Evolutionary conservation across 2,797 vertebrate genomes (phyloP), one percentile per base, ranked within the genome.

Genomic region (Cheracebus regulus): DNA sequence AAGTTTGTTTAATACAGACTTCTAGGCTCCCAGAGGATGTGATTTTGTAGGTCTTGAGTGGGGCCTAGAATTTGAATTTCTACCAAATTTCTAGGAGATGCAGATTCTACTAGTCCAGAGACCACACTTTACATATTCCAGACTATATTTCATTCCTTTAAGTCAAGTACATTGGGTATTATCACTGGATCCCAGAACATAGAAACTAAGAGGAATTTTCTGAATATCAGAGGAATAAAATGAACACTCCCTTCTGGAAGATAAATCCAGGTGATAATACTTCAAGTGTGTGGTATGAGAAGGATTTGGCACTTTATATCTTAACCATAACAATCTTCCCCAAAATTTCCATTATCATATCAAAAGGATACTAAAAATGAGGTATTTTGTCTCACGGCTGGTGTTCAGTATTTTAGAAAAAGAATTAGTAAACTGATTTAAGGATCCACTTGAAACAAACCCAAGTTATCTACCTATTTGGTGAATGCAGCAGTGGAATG

Each of bases 321-420:
- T 39, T 46, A 96, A 75, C 17, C 8, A 48, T 30, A 85, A 85
- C 3, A 91, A 14, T 41, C 70, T 50, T 57, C 70, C 78, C 70
- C 13, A 61, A 57, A 88, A 61, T n/a, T 39, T 28, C 14, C 44
- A 52, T 70, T 75, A 11, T 50, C 39, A 30, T 8, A 70, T 55
- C 70, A 75, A 92, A 90, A 91, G 1, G 19, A 90, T 19, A 90
- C 13, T 55, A 90, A 64, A 19, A 84, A 91, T 44, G 17, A 88
- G 17, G 72, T 24, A 94, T 57, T 92, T 75, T 96, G 61, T 55
- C 92, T 89, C n/a, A 81, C 6, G 44, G 57, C 48, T 95, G n/a
- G n/a, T 36, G 48, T 93, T 85, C 6, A 15, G 24, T 57, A 75
- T 67, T 67, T 94, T n/a, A 81, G 73, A 24, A 39, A 72, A 61